Conservation (phyloP, 2,113 vertebrate species). For the Odocoileus virginianus region DNA sequence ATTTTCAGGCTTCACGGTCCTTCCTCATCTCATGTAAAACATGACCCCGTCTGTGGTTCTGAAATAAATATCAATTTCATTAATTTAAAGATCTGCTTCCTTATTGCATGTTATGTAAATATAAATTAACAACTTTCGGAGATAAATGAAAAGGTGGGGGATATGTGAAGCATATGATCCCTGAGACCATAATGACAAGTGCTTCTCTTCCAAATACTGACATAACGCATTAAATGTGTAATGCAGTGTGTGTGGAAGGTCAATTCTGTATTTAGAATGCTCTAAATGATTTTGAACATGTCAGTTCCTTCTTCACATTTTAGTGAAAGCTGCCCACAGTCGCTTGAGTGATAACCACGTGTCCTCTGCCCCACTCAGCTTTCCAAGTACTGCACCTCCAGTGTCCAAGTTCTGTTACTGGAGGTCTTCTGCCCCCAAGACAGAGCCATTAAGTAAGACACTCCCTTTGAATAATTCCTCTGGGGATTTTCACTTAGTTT, state of each 20-base stretch:
- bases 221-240: background rate
- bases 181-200: background rate
- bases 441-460: background rate
- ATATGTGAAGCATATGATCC: background rate
- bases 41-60: background rate
- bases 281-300: background rate
- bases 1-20: background rate
- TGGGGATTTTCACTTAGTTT: too few species aligned
- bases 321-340: background rate
- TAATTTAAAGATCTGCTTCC: background rate
- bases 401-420: accelerated
- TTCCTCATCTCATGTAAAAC: background rate
- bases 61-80: background rate
- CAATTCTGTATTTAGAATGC: background rate
- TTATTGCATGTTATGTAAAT: background rate
- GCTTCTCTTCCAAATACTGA: background rate
- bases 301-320: background rate
- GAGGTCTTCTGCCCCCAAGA: accelerated
- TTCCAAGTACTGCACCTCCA: background rate
- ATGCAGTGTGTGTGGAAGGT: background rate
- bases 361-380: too few species aligned
- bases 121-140: background rate
- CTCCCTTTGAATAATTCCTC: background rate
- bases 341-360: background rate
- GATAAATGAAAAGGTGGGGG: background rate